Conservation (phyloP, 2,113 vertebrate genomes). For the Tetraodon nigroviridis region DNA sequence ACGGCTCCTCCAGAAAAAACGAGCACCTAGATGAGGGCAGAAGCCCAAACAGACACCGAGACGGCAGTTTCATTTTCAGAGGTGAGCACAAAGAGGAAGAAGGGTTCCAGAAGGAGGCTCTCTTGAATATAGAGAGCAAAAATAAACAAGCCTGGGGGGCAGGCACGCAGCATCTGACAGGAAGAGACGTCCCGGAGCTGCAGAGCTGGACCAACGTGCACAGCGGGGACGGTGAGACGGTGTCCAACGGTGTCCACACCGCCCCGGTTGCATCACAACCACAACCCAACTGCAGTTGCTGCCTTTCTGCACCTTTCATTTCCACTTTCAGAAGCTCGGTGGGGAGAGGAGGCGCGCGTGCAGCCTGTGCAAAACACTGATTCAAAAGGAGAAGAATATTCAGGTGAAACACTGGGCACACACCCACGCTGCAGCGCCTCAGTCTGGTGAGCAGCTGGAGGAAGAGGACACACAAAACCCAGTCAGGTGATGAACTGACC, state of each 20-base stretch:
- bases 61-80: slow-evolving; percentile 8
- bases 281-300: slow-evolving; percentile 13
- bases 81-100: background rate
- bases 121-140: background rate
- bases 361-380: background rate
- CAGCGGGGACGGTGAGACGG: background rate
- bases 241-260: background rate
- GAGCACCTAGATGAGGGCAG: background rate
- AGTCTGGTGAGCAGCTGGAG: too few species aligned
- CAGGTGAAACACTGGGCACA: too few species aligned
- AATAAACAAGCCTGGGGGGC: background rate
- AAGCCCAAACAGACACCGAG: background rate
- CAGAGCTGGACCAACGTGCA: background rate
- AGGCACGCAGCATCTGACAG: background rate
- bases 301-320: slow-evolving; percentile 46
- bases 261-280: slow-evolving; percentile 11
- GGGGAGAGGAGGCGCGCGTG: background rate
- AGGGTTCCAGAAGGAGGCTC: slow-evolving; percentile 4
- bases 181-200: too few species aligned
- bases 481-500: too few species aligned
- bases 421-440: too few species aligned
- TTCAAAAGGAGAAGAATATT: background rate
- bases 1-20: too few species aligned
- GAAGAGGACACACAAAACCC: too few species aligned
- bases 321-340: slow-evolving; percentile 47